Evolutionary conservation across 2,797 vertebrate species (phyloP), one percentile per base, ranked within the genome.

Genomic region (Acipenser transmontanus): DNA sequence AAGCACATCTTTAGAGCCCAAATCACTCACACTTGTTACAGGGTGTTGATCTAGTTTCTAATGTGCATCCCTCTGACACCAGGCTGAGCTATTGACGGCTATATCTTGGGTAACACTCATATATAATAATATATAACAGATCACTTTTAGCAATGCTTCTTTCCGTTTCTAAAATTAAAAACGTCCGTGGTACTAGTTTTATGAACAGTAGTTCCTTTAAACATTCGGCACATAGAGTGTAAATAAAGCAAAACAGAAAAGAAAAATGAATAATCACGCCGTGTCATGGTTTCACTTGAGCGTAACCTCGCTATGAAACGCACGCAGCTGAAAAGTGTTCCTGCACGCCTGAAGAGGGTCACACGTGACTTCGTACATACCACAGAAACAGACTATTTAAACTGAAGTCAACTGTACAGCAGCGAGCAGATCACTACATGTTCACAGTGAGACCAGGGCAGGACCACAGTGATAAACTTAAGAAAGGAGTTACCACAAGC

Each of bases 351-450:
- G 34, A 34, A 34, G 34, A 34, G 34, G 34, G 17, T 0, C 4
- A 69, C 86, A 83, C 64, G 72, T 86, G 82, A 81, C 73, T 66
- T 52, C 11, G 56, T 74, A 78, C 72, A 62, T 57, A 69, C 57
- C 8, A 47, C 49, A 12, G 66, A 74, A 67, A 20, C 2, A n/a
- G 6, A 4, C 63, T 73, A 72, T 84, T 85, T 88, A 89, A 87
- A 77, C 69, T 65, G 70, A 49, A 60, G 65, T 56, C 65, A 62
- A 64, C 63, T 59, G n/a, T 7, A 6, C 61, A 63, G 52, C 34
- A 11, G 50, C 54, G 11, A 8, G 34, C 10, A 52, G 5, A 13
- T 6, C 7, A 14, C 7, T n/a, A 14, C 14, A 0, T 54, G 14
- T 12, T 12, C 49, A 6, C 1, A 52, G 2, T 34, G 34, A 34